Evolutionary conservation across 2,888 invertebrate genomes (phyloP).

Genomic region (Torymus texanus): DNA sequence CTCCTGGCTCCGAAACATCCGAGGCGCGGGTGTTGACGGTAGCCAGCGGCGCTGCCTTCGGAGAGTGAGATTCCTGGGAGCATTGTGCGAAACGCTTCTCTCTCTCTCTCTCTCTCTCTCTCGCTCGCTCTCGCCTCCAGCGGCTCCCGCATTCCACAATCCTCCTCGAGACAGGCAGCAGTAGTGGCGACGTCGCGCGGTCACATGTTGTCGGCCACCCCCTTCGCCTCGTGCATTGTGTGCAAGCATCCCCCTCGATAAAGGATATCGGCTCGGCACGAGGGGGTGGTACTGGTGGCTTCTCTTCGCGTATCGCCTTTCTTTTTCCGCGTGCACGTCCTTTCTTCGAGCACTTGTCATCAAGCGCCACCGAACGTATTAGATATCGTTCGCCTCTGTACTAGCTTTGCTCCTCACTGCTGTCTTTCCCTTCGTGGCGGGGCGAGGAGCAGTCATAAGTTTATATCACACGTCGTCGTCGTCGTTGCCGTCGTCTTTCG

Average conservation of each 20-base stretch:
- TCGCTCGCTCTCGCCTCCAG: constrained; percentile 17
- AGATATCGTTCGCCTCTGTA: constrained; percentile 43
- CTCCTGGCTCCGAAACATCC: constrained; percentile 26
- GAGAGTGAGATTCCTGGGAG: constrained; percentile 47
- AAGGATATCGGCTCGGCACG: constrained; percentile 41
- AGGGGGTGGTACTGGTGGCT: constrained; percentile 39
- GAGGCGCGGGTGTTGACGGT: constrained; percentile 36
- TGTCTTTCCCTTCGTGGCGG: constrained; percentile 24
- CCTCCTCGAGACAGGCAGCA: constrained; percentile 24
- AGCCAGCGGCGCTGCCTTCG: not conserved
- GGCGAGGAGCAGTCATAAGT: constrained; percentile 54
- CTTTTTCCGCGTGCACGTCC: constrained; percentile 24
- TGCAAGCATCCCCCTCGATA: constrained; percentile 8
- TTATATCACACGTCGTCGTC: constrained; percentile 57
- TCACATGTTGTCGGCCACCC: not conserved
- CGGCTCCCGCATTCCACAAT: constrained; percentile 33
- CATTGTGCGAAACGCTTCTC: constrained; percentile 52
- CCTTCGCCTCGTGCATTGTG: constrained; percentile 8
- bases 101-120: not conserved
- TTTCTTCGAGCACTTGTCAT: constrained; percentile 56
- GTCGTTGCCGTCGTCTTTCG: not conserved
- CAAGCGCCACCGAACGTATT: constrained; percentile 58
- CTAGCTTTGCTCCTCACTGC: constrained; percentile 3
- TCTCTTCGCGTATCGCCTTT: not conserved
- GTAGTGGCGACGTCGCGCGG: not conserved